These are phyloP conservation scores for Hypsopygia costalis DNA, from an alignment of 2,888 invertebrate species.

Conservation along the genomic window DNA sequence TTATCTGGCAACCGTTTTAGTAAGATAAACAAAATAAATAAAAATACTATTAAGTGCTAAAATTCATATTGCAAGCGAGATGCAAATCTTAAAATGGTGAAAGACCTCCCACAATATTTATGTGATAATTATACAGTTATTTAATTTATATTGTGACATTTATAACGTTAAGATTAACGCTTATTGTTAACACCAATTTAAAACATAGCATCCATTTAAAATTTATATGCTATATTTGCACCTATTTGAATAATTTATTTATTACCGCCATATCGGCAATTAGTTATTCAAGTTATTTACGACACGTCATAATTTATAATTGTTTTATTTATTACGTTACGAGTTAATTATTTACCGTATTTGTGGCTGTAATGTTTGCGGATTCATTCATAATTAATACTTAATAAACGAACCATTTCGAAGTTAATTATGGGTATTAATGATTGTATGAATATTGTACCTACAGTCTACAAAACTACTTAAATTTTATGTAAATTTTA, in stretches of 20 bases:
- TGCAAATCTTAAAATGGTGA: background rate
- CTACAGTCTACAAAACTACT: too few relatives aligned
- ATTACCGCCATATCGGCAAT: conserved; percentile 23
- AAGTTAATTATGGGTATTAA: conserved; percentile 1
- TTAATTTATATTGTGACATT: conserved; percentile 13
- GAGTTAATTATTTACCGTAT: background rate
- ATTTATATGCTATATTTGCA: conserved; percentile 32
- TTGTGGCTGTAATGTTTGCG: too few relatives aligned
- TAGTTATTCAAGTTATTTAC: background rate
- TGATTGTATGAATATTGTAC: too few relatives aligned
- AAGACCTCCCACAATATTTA: conserved; percentile 1
- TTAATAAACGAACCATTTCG: too few relatives aligned
- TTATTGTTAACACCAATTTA: conserved; percentile 33
- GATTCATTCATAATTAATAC: too few relatives aligned
- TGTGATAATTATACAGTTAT: conserved; percentile 5
- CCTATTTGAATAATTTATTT: conserved; percentile 55
- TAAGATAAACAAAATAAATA: too few relatives aligned
- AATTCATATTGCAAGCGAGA: background rate
- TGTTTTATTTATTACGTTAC: conserved; percentile 1
- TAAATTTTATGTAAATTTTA: too few relatives aligned
- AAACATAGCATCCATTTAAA: conserved; percentile 36
- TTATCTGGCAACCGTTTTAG: too few relatives aligned
- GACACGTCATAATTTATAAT: background rate
- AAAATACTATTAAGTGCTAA: too few relatives aligned
- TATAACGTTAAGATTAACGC: conserved; percentile 14